Conservation (phyloP, 1,140 invertebrate genomes). For the Calliphora vicina region DNA sequence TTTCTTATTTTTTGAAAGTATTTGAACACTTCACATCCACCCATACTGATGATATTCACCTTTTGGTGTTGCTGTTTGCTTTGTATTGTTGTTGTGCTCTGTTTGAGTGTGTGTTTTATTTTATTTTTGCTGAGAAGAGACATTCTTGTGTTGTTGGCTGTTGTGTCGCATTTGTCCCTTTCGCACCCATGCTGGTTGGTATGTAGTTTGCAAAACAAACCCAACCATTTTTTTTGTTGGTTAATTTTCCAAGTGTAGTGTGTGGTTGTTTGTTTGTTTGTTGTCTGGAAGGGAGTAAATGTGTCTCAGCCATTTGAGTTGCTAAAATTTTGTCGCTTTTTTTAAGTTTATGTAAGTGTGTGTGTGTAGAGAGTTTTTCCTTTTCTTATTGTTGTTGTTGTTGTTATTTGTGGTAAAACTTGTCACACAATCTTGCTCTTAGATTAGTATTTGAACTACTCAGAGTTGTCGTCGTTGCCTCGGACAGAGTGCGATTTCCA, state of each 20-base stretch:
- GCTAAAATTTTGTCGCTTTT: background rate
- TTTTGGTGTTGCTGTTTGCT: slow-evolving; percentile 21
- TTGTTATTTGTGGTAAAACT: slow-evolving; percentile 56
- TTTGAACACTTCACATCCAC: no score
- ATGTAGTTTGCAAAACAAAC: background rate
- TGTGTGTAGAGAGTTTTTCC: background rate
- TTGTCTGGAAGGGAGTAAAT: slow-evolving; percentile 18
- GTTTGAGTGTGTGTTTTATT: background rate
- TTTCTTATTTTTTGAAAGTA: background rate
- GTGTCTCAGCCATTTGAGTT: slow-evolving; percentile 19
- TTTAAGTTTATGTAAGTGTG: background rate
- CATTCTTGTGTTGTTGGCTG: background rate
- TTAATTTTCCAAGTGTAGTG: slow-evolving; percentile 31
- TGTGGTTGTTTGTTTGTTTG: slow-evolving; percentile 22
- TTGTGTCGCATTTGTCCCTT: slow-evolving; percentile 27
- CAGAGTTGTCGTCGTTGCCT: slow-evolving; percentile 9
- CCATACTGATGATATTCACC: background rate
- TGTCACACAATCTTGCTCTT: slow-evolving; percentile 57
- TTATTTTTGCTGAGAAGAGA: background rate
- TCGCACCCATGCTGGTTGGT: background rate
- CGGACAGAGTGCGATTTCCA: background rate
- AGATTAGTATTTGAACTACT: slow-evolving; percentile 14
- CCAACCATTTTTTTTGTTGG: slow-evolving; percentile 33
- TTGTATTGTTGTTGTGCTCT: background rate
- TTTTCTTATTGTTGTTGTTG: background rate